Evolutionary conservation across 2,888 invertebrate species (phyloP), one percentile per base, ranked within the genome.

Genomic region (Calliopum simillimum): DNA sequence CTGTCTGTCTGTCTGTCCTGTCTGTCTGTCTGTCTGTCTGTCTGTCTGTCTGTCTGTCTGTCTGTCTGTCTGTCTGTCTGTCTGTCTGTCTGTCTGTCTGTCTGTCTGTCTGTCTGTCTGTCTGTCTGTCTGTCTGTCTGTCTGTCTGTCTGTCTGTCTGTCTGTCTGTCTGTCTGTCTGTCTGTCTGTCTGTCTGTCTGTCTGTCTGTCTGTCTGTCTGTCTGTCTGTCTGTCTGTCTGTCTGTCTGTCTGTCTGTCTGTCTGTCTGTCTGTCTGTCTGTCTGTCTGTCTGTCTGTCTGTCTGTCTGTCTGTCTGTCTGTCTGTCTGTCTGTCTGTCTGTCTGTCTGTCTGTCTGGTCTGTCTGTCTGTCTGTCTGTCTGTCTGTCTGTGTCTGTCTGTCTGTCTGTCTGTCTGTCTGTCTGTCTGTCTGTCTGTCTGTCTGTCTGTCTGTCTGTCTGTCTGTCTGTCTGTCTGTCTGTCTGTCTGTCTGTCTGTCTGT

Each of bases 1-100:
- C 46, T 46, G 46, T 46, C 46, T 46, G 46, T 46, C 46, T 46
- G 46, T 46, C 46, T 46, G 46, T 46, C 46, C n/a, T n/a, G n/a
- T n/a, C n/a, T n/a, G n/a, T n/a, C n/a, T n/a, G n/a, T n/a, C n/a
- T n/a, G 46, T 46, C 46, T 46, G 46, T 46, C 46, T 46, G 46
- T 46, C 46, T 46, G 46, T 46, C 46, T 46, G 46, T 46, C 46
- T 46, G 46, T 46, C 46, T 46, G 46, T 46, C 46, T 46, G 46
- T 46, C 46, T 46, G 46, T 46, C 46, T 46, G 46, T 46, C 46
- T 46, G 46, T 46, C 46, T 46, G 46, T 46, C 46, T 46, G 46
- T 46, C 46, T 46, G 46, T 46, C 46, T 46, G 46, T 46, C 46
- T 46, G 46, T 46, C 46, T 46, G 46, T 46, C 46, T 46, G 46